Evolutionary conservation across 1,140 invertebrate genomes (phyloP).

Genomic region (Bemisia tabaci): DNA sequence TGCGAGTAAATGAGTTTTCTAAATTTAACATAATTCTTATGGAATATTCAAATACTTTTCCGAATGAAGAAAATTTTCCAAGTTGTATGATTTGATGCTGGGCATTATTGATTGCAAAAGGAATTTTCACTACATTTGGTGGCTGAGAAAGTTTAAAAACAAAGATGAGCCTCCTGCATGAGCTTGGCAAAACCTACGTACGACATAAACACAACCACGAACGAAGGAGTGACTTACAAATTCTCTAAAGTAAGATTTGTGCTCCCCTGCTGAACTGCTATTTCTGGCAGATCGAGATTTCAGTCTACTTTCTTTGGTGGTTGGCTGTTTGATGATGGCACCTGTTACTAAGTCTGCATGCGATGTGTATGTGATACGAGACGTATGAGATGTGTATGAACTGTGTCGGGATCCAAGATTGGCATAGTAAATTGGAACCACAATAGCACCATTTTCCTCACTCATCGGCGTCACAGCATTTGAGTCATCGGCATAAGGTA

Average conservation of each 20-base stretch:
- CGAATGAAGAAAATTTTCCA: no score
- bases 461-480: slow-evolving; percentile 96
- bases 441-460: slow-evolving; percentile 90
- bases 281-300: slow-evolving; percentile 52
- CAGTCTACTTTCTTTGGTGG: slow-evolving; percentile 73
- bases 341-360: slow-evolving; percentile 63
- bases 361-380: slow-evolving; percentile 80
- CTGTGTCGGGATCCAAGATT: slow-evolving; percentile 59
- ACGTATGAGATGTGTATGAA: slow-evolving; percentile 87
- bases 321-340: slow-evolving; percentile 39
- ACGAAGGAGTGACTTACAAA: slow-evolving; percentile 60
- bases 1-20: no score
- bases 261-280: slow-evolving; percentile 12
- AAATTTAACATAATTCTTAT: no score
- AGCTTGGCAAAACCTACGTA: no score
- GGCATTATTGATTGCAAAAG: no score
- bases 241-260: slow-evolving; percentile 31
- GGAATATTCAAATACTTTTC: no score
- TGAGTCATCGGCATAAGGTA: slow-evolving; percentile 94
- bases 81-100: no score
- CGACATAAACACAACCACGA: no score
- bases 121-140: no score
- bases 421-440: slow-evolving; percentile 75
- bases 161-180: no score
- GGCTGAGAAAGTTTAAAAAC: no score